Conservation (phyloP, 2,888 invertebrate genomes). For the Gibbula magus region DNA sequence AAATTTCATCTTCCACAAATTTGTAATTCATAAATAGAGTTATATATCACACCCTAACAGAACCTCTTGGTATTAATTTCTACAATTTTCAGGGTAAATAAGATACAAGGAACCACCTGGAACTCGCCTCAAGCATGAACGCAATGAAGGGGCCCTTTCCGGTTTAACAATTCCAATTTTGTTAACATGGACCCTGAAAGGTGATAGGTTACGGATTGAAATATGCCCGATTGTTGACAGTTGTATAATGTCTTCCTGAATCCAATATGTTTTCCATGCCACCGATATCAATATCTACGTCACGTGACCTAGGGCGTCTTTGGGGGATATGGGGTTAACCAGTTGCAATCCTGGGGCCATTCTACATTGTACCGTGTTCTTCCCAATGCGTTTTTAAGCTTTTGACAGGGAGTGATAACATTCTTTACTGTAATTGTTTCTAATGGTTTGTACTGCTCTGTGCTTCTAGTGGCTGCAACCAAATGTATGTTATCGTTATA, state of each 20-base stretch:
- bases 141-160: conserved; percentile 12
- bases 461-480: too few species aligned
- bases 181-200: conserved; percentile 11
- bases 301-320: conserved; percentile 10
- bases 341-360: conserved; percentile 7
- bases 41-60: neutral
- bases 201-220: neutral
- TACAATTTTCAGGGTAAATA: neutral
- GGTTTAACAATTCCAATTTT: conserved; percentile 19
- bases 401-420: neutral
- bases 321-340: neutral
- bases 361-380: conserved; percentile 2
- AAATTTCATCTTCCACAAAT: too few species aligned
- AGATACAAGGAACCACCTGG: neutral
- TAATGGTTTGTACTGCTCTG: neutral
- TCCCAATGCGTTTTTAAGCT: neutral
- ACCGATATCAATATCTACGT: conserved; percentile 15
- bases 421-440: neutral
- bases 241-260: conserved; percentile 17
- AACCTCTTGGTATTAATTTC: neutral
- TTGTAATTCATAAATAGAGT: too few species aligned
- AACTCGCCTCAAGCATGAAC: neutral
- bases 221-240: conserved; percentile 2
- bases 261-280: conserved; percentile 11
- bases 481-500: too few species aligned